Base-by-base conservation (phyloP, 2,888 invertebrate genomes). In the Strigamia crassipes region DNA sequence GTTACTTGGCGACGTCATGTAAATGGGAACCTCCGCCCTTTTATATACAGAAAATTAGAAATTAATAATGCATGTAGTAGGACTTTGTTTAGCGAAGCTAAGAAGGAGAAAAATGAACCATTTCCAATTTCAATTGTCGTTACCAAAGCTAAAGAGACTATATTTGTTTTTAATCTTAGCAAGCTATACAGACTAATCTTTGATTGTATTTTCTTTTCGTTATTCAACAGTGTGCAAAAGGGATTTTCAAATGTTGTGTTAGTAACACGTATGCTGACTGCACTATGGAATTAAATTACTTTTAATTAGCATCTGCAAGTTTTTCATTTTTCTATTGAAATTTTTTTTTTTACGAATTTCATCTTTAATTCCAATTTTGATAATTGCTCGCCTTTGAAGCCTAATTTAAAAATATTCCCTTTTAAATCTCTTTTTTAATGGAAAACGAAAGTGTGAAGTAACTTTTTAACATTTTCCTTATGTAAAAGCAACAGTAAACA, bases 31-130 rank as follows among this genome's bases (percentile, higher is more conserved):
- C 56, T 56, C 21, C 56, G 46, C 46, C 56, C 18, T 56, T 18
- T 56, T 3, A 27, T 27, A 15, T 27, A 4, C 31, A 9, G 73
- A 73, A 73, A 73, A 73, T 73, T 73, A 13, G 73, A 73, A 73
- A 73, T 73, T 73, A 73, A 73, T 73, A 73, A 73, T 73, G 73
- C 73, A 73, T 73, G 5, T 73, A 18, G 73, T 5, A 73, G 27
- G 73, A 31, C 12, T 12, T 73, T 73, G 13, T 31, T 73, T 10
- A 27, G 10, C n/a, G 73, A 6, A 23, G 23, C n/a, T 21, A n/a
- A 12, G 23, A 23, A 21, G 61, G n/a, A 66, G 61, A 66, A 46
- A 46, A 46, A 46, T 46, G 12, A 5, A 46, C 38, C 1, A 12
- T 46, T 46, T 46, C 46, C 27, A 46, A 46, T 46, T 46, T 46